Evolutionary conservation across 2,888 invertebrate species (phyloP), one percentile per base, ranked within the genome.

Genomic region (Polietes domitor): DNA sequence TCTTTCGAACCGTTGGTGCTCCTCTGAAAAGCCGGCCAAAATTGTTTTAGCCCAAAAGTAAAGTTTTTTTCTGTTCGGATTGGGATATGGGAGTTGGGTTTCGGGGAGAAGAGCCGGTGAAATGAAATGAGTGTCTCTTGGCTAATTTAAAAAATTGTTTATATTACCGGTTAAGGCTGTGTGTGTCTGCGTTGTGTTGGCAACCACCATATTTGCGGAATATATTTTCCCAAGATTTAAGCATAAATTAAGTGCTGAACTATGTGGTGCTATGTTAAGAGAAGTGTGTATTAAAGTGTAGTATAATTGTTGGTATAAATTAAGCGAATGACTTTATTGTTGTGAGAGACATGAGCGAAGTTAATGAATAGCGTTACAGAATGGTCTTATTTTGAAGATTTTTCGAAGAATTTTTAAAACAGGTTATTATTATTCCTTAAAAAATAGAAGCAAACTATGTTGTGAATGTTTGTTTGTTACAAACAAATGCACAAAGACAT

Each of bases 131-230:
- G 28, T 79, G 80, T 43, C 77, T 77, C 55, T 77, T 73, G 83
- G 80, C 77, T 80, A 80, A 80, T 83, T 83, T 83, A 80, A 79
- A 77, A 83, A 74, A 80, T 77, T 80, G 21, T 58, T 83, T 72
- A 41, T 65, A 53, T 63, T 65, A 43, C 50, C 58, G 61, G 58
- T 58, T 43, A 55, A 71, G 75, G n/a, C n/a, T n/a, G n/a, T n/a
- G n/a, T n/a, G n/a, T n/a, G n/a, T n/a, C n/a, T n/a, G n/a, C n/a
- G 26, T 43, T 21, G 19, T 77, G 61, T 28, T 77, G 61, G 32
- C 47, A 28, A 19, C 47, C 47, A n/a, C 47, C 15, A 47, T 12
- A 47, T 24, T 58, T 15, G 4, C 24, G 53, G 17, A 4, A 58
- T 15, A 26, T 58, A 26, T 26, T 58, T 10, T 15, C 12, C 15